Evolutionary conservation across 2,888 invertebrate species (phyloP), one percentile per base, ranked within the genome.

Genomic region (Cartodere bifasciata): DNA sequence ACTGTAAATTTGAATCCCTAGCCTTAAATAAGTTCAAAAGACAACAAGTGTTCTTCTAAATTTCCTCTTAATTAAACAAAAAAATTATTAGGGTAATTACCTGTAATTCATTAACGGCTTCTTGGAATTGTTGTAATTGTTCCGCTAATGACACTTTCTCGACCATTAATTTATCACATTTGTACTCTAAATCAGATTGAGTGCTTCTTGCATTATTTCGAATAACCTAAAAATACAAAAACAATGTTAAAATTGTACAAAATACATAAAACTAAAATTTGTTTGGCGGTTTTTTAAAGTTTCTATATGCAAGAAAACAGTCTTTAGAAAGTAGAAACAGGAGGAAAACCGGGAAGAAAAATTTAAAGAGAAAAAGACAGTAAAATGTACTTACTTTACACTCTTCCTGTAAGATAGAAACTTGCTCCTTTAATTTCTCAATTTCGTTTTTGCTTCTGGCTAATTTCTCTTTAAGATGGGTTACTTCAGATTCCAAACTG

Each of bases 131-230:
- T 47, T 83, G 79, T 36, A 81, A 60, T 46, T 88, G 85, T 3
- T 70, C 70, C 39, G 72, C 68, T 28, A 84, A 58, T 13, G 75
- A 72, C 0, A 69, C 57, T 45, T 81, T 80, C 47, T 90, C 90
- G 22, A 75, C 71, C 10, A 76, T 72, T 42, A 82, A 50, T 46
- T 78, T 78, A 43, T 82, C 78, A 29, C 82, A 60, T 39, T 79
- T 78, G 55, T 81, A 85, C 53, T 90, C 85, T 44, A 88, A 61
- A 52, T 87, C 85, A 2, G 79, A 76, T 41, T 86, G 72, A 4
- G 82, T 81, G 13, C 80, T 82, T 55, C 85, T 87, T n/a, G 87
- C 84, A 53, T 81, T 87, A 51, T 85, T 88, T 39, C 85, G 72
- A 0, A 78, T 76, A 23, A 83, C 81, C 78, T 79, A 49, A 1